Conservation (phyloP, 2,113 vertebrate genomes). For the Felis chaus region DNA sequence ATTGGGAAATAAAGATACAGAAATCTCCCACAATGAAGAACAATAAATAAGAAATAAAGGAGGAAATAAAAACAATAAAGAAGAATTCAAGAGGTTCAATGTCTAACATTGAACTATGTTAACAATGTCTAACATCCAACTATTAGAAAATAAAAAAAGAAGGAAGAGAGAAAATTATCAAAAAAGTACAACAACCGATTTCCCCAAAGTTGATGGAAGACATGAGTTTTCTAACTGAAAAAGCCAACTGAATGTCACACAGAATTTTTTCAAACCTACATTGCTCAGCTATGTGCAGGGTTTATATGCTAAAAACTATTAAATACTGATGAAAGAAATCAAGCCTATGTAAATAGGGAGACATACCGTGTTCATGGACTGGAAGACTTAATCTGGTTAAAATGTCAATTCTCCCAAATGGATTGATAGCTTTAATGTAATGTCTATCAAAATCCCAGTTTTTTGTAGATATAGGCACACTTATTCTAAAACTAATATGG, state of each 20-base stretch:
- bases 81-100: neutral
- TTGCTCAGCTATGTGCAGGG: neutral
- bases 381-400: neutral
- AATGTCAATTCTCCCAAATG: conserved; percentile 16
- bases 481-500: conserved; percentile 39
- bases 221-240: neutral
- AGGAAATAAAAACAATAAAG: neutral
- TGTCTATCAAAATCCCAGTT: neutral
- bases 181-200: neutral
- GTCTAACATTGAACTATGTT: neutral
- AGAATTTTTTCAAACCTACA: conserved; percentile 24
- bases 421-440: neutral
- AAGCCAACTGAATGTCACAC: neutral
- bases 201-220: neutral
- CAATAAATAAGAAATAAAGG: conserved; percentile 1
- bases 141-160: conserved; percentile 28
- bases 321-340: neutral
- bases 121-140: neutral
- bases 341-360: neutral
- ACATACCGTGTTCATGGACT: neutral
- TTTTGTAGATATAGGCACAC: neutral
- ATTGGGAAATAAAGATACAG: neutral
- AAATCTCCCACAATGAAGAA: neutral
- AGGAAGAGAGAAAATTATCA: conserved; percentile 36
- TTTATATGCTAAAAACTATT: conserved; percentile 17